Conservation (phyloP, 2,888 invertebrate species). For the Cerceris ruficornis region DNA sequence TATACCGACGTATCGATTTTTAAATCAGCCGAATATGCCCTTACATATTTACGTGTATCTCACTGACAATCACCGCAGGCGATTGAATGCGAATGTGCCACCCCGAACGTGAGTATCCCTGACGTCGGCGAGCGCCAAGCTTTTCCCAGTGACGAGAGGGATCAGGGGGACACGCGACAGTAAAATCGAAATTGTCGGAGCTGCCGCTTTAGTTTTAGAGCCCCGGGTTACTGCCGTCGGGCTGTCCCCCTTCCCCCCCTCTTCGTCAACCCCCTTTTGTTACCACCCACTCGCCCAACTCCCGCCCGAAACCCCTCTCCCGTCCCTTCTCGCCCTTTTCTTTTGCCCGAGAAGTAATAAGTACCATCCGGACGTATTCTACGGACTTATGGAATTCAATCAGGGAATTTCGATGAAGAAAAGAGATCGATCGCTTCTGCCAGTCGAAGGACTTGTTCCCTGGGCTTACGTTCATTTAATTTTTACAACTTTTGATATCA, state of each 20-base stretch:
- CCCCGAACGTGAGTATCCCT: conserved; percentile 62
- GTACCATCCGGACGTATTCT: conserved; percentile 35
- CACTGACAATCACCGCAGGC: conserved; percentile 46
- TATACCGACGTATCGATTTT: neutral
- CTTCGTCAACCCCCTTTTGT: neutral
- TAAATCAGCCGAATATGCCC: neutral
- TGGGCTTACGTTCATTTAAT: conserved; percentile 53
- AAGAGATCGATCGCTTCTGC: conserved; percentile 26
- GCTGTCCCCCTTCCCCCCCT: conserved; percentile 20
- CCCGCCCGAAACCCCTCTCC: neutral
- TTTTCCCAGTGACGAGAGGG: conserved; percentile 70
- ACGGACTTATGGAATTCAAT: conserved; percentile 58
- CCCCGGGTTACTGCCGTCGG: conserved; percentile 68
- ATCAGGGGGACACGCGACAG: conserved; percentile 73
- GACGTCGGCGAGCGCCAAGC: conserved; percentile 58
- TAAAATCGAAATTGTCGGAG: conserved; percentile 80
- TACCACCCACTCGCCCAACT: neutral
- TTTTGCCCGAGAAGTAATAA: conserved; percentile 48
- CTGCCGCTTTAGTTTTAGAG: conserved; percentile 78
- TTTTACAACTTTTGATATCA: conserved; percentile 53
- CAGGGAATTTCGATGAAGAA: conserved; percentile 42
- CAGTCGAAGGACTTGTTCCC: conserved; percentile 34
- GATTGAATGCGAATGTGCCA: conserved; percentile 68
- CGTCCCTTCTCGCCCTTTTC: conserved; percentile 45
- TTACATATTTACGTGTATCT: conserved; percentile 16